Evolutionary conservation across 23 tunicate genomes (phyloP), one percentile per base, ranked within the genome.

Genomic region (Clavelina lepadiformis): DNA sequence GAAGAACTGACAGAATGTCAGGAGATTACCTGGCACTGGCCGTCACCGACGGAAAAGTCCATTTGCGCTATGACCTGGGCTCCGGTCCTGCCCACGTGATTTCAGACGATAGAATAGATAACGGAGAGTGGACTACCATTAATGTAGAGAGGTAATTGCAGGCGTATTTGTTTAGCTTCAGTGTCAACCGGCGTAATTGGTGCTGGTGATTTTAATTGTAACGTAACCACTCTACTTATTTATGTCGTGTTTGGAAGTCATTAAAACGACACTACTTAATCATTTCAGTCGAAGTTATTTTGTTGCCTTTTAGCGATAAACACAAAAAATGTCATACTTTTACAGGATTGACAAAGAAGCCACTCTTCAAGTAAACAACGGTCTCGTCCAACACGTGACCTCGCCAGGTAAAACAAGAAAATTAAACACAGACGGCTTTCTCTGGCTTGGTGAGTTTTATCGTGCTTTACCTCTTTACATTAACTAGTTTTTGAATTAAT

Each of bases 1-100:
- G 38, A 25, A 32, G 33, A 33, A 38, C 38, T 32, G 76, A 51
- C 6, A 26, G 51, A 24, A 45, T 31, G 53, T 32, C 31, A 28
- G 71, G 68, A 1, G 92, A 83, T 44, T 83, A 67, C 69, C 22
- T 83, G 1, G 77, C 82, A 0, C 29, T 83, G 3, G 74, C 82
- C 3, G 32, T 83, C 5, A 68, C 59, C 32, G 31, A 58, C 28
- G 92, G 92, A 2, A 30, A 50, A 25, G 34, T 83, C 23, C 82
- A 83, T 61, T 47, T 83, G 35, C 57, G 62, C 0, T 83, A 46
- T 46, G 69, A 83, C 58, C 76, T 83, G 27, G 92, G 92, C 35
- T 83, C 92, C 0, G 92, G 92, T 44, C 92, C 82, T 18, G 76
- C 92, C 19, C 69, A 75, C 62, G 33, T 83, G 22, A 55, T 75